Base-by-base conservation (phyloP, 1,140 invertebrate genomes). In the Colletes gigas region DNA sequence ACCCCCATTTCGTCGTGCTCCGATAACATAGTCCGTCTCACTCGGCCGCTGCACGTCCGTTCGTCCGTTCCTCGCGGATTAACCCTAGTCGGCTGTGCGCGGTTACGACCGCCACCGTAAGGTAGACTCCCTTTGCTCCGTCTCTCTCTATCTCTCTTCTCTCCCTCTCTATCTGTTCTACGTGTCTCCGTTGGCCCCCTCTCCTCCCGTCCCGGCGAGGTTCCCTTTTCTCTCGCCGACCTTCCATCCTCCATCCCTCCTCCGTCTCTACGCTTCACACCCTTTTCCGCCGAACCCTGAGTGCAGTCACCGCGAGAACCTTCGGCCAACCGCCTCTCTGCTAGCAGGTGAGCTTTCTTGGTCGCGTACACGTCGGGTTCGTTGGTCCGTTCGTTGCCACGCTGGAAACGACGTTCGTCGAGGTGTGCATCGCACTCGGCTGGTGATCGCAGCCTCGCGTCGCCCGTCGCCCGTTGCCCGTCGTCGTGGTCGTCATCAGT, bases 1-100 rank as follows among this genome's bases (percentile, higher is more conserved):
- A 96, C 96, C 88, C 97, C 96, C 81, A 96, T 97, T 90, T 91
- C 90, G 89, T 88, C 87, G 88, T 78, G 90, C 85, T 89, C 88
- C 85, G 83, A 88, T 87, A 89, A 89, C 84, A 87, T 83, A 89
- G 86, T 86, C 83, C 75, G 72, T 85, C 82, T 87, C 83, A 57
- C 79, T 81, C 70, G 78, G 41, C 77, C 78, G 47, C 73, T 75
- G 59, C 70, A 54, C 50, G 66, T 80, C 73, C 74, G 66, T 82
- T 71, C 41, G 39, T 83, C 77, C 77, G 21, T 57, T 65, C 81
- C 80, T 86, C 74, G 62, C 63, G 80, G 44, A 76, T 77, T 74
- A 82, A 71, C 81, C 82, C 70, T 75, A 57, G 15, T 63, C 62
- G 77, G 55, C 52, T 15, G 14, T 72, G 65, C 6, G 14, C 52